Conservation (phyloP, 2,888 invertebrate genomes). For the Watsonalla cultraria region DNA sequence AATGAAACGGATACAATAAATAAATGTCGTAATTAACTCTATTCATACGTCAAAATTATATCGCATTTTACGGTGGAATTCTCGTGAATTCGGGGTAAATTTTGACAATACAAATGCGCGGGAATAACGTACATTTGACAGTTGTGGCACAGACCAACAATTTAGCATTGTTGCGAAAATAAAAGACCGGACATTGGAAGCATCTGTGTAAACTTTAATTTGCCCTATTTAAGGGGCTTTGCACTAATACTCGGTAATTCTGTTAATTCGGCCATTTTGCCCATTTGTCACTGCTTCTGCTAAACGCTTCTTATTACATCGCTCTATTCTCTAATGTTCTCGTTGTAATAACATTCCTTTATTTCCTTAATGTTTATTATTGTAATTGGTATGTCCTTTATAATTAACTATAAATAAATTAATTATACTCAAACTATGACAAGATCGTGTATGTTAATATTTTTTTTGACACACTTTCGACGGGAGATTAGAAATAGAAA, state of each 20-base stretch:
- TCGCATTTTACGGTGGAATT: constrained; percentile 39
- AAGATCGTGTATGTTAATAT: no score
- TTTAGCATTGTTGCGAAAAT: constrained; percentile 48
- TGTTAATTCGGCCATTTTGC: background rate
- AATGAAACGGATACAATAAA: constrained; percentile 72
- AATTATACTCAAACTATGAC: no score
- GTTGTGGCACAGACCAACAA: constrained; percentile 44
- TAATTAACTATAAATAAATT: no score
- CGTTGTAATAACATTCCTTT: no score
- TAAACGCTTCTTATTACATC: background rate
- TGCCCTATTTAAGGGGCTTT: background rate
- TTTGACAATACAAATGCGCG: constrained; percentile 46
- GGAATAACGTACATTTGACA: constrained; percentile 59
- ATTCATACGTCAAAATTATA: constrained; percentile 70
- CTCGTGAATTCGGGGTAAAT: constrained; percentile 38
- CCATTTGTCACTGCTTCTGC: background rate
- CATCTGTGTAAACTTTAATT: constrained; percentile 16
- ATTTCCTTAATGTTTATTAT: no score
- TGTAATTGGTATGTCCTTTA: no score
- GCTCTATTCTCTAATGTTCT: no score
- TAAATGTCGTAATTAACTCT: constrained; percentile 69
- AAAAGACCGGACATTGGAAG: constrained; percentile 18
- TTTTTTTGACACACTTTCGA: no score
- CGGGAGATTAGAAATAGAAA: no score
- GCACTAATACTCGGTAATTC: background rate